Evolutionary conservation across 2,888 invertebrate species (phyloP), one percentile per base, ranked within the genome.

Genomic region (Tyria jacobaeae): DNA sequence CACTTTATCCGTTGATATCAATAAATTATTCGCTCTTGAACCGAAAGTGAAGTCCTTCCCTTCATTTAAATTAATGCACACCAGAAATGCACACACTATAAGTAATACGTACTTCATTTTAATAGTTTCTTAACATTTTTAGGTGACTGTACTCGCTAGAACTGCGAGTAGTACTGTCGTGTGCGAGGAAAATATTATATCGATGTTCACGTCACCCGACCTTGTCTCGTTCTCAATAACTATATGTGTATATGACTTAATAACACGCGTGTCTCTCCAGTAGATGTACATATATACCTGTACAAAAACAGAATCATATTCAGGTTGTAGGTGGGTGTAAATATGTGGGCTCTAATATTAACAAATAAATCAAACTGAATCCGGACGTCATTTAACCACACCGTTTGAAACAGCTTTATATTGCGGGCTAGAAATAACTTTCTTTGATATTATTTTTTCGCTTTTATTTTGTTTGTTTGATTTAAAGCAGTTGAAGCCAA

Each of bases 1-100:
- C 57, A 92, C 77, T 84, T 89, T 92, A 61, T 89, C 85, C 14
- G 92, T 92, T 7, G 89, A 89, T 79, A 92, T 84, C 68, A 92
- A 81, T 68, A 91, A 81, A 78, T 91, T 91, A 70, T 92, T 90
- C 60, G 84, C 82, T 81, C 87, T 86, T 5, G 88, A 81, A 3
- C 92, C 92, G 7, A 87, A 80, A 27, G 85, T 85, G 47, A 91
- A 87, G 74, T 92, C 91, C 65, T 88, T 90, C n/a, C 87, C 84
- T 68, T 85, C 86, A 69, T 75, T 77, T 21, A 84, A 66, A 76
- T 75, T 76, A 60, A 86, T 79, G 78, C 80, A 85, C 37, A 87
- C 68, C 60, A 86, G 68, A 54, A 87, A 73, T 61, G 89, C 72
- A 76, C 84, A 74, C 71, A 85, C 64, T 14, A 85, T 64, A 70